Percentiles rank a stretch among this genome's conserved stretches.
Conservation (phyloP, 2,797 vertebrate genomes). For the Nasua narica region DNA sequence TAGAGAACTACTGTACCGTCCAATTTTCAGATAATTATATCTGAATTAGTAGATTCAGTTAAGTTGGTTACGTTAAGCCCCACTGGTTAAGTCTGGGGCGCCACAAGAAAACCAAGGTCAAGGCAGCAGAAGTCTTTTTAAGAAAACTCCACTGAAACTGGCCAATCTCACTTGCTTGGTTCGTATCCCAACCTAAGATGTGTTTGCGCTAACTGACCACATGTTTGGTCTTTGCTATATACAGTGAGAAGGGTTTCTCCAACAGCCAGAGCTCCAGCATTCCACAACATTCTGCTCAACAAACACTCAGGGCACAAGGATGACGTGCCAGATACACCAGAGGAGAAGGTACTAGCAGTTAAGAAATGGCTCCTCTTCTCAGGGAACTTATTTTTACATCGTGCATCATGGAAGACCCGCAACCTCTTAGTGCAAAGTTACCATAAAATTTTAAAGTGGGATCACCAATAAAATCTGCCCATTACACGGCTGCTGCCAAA, state of each 20-base stretch:
- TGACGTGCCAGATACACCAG: background rate
- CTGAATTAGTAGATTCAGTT: too few species aligned
- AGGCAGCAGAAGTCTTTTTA: background rate
- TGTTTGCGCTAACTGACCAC: background rate
- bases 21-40: background rate
- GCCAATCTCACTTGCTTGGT: background rate
- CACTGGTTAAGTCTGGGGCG: too few species aligned
- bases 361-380: background rate
- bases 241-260: background rate
- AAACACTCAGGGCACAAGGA: too few species aligned
- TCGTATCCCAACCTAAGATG: background rate
- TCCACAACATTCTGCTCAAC: background rate
- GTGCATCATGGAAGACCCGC: background rate
- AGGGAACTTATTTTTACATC: background rate
- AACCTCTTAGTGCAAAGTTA: background rate
- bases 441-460: background rate
- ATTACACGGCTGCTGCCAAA: background rate
- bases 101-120: background rate
- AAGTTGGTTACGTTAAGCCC: too few species aligned
- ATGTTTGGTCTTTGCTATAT: background rate
- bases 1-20: background rate
- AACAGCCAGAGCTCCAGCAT: background rate
- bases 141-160: background rate
- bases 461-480: background rate
- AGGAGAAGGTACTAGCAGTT: background rate